phyloP scores from a whole-genome alignment of 2,113 vertebrate species.

The Lethenteron camtschaticum region DNA sequence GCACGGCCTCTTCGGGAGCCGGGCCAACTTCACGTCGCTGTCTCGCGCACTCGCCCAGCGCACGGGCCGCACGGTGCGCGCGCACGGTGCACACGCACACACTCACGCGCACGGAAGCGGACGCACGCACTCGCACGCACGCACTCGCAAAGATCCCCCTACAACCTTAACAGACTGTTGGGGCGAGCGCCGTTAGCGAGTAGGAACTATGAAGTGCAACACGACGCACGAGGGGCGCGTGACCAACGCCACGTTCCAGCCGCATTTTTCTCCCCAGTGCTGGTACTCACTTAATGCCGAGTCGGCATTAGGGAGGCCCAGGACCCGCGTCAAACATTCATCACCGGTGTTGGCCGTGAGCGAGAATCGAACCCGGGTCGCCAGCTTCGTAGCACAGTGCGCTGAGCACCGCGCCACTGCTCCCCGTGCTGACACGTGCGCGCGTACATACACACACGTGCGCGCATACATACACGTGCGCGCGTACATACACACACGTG shows the following conservation, averaged over 20 bases:
- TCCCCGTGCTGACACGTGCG: background rate
- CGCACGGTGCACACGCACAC: too few relatives aligned
- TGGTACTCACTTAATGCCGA: background rate
- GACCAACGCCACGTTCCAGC: background rate
- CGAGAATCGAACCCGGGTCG: background rate
- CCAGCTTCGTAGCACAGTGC: background rate
- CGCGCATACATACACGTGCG: background rate
- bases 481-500: background rate
- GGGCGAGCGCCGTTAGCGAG: background rate
- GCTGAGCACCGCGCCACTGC: background rate
- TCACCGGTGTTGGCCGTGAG: background rate
- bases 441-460: background rate
- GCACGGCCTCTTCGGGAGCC: constrained; percentile 72
- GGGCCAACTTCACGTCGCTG: constrained; percentile 50
- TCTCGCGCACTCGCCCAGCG: constrained; percentile 45
- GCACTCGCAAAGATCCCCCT: too few relatives aligned
- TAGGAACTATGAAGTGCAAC: background rate
- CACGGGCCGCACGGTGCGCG: constrained; percentile 50
- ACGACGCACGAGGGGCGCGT: background rate
- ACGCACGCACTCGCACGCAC: too few relatives aligned
- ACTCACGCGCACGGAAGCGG: too few relatives aligned
- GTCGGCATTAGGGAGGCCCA: background rate
- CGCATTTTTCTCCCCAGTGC: background rate
- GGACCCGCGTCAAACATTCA: too few relatives aligned
- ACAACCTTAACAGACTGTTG: too few relatives aligned